Evolutionary conservation across 2,888 invertebrate species (phyloP).

Genomic region (Athalia rosae): DNA sequence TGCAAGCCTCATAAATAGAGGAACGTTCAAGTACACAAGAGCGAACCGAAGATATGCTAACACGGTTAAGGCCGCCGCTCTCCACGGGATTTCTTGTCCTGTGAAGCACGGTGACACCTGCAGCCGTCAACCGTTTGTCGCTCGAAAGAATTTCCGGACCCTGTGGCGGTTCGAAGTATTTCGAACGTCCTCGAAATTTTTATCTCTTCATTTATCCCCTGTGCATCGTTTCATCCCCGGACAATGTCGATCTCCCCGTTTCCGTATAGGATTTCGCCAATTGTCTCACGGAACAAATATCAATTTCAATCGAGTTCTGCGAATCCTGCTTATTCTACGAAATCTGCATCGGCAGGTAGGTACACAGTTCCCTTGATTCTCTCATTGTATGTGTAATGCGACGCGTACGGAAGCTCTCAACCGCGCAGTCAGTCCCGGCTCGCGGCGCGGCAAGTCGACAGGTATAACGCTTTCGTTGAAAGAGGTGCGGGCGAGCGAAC

Average conservation of each 20-base stretch:
- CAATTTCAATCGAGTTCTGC: neutral
- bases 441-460: too few relatives aligned
- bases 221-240: too few relatives aligned
- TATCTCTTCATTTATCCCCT: too few relatives aligned
- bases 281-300: neutral
- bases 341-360: neutral
- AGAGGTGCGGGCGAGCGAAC: neutral
- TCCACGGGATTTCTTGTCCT: conserved; percentile 29
- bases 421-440: neutral
- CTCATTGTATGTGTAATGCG: neutral
- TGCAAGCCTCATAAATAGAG: conserved; percentile 42
- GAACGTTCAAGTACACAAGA: conserved; percentile 38
- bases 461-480: neutral
- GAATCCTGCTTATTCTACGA: neutral
- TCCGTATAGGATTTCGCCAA: neutral
- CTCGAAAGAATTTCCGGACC: neutral
- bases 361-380: neutral
- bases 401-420: neutral
- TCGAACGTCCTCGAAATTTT: neutral
- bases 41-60: conserved; percentile 37
- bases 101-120: neutral
- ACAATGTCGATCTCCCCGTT: neutral
- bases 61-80: conserved; percentile 30
- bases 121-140: conserved; percentile 9
- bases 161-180: too few relatives aligned